phyloP scores from a whole-genome alignment of 2,888 invertebrate species.

The Lordiphosa andalusiaca region DNA sequence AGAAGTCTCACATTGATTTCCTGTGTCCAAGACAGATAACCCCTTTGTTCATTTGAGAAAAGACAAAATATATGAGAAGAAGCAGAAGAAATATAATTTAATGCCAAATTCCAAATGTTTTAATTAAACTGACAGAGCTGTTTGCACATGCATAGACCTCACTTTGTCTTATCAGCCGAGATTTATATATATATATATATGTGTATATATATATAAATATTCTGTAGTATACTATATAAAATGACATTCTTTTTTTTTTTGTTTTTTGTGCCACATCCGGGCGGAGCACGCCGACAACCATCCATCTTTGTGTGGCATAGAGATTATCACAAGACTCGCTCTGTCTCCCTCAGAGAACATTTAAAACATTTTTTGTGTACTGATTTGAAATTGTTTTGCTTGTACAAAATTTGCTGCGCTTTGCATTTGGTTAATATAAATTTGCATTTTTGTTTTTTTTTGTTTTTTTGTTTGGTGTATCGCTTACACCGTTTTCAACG shows the following conservation, averaged over 20 bases:
- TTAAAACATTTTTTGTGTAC: constrained; percentile 6
- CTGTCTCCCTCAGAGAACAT: constrained; percentile 9
- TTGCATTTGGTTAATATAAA: constrained; percentile 42
- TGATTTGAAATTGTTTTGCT: constrained; percentile 12
- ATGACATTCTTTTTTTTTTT: constrained; percentile 39
- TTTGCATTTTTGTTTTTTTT: not conserved
- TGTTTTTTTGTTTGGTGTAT: constrained; percentile 25
- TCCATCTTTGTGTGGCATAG: constrained; percentile 42
- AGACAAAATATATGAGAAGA: constrained; percentile 1
- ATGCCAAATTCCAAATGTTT: constrained; percentile 67
- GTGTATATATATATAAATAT: no score
- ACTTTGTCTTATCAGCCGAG: constrained; percentile 50
- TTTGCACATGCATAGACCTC: constrained; percentile 16
- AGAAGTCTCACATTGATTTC: constrained; percentile 53
- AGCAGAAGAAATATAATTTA: constrained; percentile 42
- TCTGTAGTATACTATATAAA: constrained; percentile 20
- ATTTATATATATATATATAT: constrained; percentile 56
- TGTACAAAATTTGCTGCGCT: constrained; percentile 43
- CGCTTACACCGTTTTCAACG: constrained; percentile 43
- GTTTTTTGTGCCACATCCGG: constrained; percentile 63
- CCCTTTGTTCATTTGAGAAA: constrained; percentile 54
- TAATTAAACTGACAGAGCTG: constrained; percentile 58
- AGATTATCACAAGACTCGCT: constrained; percentile 49
- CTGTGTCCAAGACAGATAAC: constrained; percentile 56
- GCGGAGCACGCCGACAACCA: constrained; percentile 46